Conservation (phyloP, 2,888 invertebrate genomes). For the Limnephilus rhombicus region DNA sequence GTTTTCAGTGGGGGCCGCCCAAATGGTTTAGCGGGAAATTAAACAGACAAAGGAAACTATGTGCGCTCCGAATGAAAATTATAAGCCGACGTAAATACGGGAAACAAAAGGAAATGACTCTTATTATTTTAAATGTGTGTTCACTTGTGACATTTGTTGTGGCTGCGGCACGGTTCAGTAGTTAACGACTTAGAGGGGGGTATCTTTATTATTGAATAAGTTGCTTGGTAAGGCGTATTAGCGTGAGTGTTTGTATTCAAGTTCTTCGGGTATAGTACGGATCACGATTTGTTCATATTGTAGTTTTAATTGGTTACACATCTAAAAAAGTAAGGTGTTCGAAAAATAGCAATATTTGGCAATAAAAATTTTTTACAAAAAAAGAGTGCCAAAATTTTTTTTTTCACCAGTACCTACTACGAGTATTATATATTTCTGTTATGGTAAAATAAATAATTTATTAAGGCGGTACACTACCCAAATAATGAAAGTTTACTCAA, state of each 20-base stretch:
- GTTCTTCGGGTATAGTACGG: background rate
- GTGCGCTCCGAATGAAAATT: background rate
- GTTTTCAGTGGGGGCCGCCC: background rate
- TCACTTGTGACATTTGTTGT: background rate
- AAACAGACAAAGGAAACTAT: background rate
- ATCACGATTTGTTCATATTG: background rate
- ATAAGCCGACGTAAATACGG: background rate
- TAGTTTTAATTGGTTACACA: background rate
- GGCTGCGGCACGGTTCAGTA: background rate
- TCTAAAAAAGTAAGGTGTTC: background rate
- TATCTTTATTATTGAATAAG: background rate
- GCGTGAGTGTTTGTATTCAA: background rate
- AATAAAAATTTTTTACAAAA: background rate
- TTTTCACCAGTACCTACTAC: no score
- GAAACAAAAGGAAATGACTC: background rate
- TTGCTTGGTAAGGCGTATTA: background rate
- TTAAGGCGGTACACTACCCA: no score
- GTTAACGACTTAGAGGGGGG: background rate
- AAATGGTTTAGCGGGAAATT: background rate
- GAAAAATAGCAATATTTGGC: background rate
- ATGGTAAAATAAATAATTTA: no score
- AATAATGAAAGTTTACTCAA: no score
- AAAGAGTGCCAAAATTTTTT: background rate
- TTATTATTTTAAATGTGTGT: background rate
- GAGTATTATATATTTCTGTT: no score